These are phyloP conservation scores for Mesoclemmys tuberculata DNA, from an alignment of 2,113 vertebrate species.

Conservation along the genomic window DNA sequence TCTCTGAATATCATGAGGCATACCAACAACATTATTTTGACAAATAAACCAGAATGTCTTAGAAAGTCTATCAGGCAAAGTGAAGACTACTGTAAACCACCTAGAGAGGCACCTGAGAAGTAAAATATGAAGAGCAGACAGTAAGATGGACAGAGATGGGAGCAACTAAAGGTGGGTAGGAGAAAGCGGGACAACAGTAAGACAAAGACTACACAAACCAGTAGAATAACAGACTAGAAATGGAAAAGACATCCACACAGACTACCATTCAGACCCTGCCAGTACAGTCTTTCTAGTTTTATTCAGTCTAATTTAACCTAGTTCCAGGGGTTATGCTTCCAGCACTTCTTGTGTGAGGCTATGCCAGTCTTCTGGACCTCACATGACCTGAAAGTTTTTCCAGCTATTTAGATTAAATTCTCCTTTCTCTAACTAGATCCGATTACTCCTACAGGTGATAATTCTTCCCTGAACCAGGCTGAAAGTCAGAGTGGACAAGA, in stretches of 20 bases:
- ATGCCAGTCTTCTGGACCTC: background rate
- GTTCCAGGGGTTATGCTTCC: background rate
- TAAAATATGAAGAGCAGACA: background rate
- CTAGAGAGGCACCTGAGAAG: background rate
- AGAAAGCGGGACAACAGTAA: background rate
- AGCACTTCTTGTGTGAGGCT: background rate
- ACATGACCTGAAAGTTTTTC: background rate
- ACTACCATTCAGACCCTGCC: background rate
- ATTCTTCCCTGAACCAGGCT: background rate
- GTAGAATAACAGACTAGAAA: background rate
- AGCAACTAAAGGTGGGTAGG: background rate
- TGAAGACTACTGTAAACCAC: background rate
- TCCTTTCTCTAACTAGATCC: slow-evolving; percentile 10
- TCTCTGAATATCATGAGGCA: background rate
- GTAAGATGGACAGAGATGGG: background rate
- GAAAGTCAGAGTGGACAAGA: background rate
- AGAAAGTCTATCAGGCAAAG: background rate
- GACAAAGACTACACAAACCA: background rate
- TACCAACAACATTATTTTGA: background rate
- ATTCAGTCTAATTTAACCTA: background rate
- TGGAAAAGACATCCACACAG: background rate
- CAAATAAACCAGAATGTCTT: background rate
- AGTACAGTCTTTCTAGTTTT: background rate
- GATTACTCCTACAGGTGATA: background rate
- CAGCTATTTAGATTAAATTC: background rate